These are phyloP conservation scores for Pollenia griseotomentosa DNA, from an alignment of 2,888 invertebrate species.

Conservation along the genomic window DNA sequence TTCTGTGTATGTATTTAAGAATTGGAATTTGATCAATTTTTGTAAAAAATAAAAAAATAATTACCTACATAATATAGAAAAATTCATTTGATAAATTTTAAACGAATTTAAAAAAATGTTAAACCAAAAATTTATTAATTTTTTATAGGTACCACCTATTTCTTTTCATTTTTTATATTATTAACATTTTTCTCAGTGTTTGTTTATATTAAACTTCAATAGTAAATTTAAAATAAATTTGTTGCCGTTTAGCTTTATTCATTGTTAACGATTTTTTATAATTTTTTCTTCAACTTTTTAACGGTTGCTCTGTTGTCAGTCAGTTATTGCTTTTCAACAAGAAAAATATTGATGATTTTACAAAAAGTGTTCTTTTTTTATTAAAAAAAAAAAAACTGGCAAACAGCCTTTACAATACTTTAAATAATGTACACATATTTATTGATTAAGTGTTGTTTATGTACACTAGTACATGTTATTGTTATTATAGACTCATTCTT, in stretches of 20 bases:
- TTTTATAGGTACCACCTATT: not conserved
- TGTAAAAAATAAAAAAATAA: no score
- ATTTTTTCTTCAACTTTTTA: constrained; percentile 26
- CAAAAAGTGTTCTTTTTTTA: constrained; percentile 20
- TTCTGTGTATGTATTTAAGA: no score
- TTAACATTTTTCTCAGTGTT: constrained; percentile 15
- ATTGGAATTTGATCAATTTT: no score
- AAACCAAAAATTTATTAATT: not conserved
- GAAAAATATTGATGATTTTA: constrained; percentile 43
- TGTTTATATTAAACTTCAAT: not conserved
- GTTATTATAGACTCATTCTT: constrained; percentile 15
- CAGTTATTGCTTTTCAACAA: constrained; percentile 24
- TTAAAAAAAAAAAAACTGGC: constrained; percentile 15
- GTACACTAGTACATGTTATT: constrained; percentile 1
- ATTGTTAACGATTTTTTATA: constrained; percentile 12
- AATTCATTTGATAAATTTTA: not conserved
- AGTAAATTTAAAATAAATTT: not conserved
- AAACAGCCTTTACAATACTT: constrained; percentile 29
- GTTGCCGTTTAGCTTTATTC: not conserved
- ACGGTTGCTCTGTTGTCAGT: constrained; percentile 21
- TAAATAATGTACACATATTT: constrained; percentile 26
- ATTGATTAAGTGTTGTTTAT: constrained; percentile 57
- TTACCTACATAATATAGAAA: no score
- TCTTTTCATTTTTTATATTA: not conserved
- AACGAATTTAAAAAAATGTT: not conserved